A percentile compares a stretch with the other conserved stretches of the same genome.
phyloP scores from a whole-genome alignment of 2,113 vertebrate genomes.

The Atherinomorus stipes region DNA sequence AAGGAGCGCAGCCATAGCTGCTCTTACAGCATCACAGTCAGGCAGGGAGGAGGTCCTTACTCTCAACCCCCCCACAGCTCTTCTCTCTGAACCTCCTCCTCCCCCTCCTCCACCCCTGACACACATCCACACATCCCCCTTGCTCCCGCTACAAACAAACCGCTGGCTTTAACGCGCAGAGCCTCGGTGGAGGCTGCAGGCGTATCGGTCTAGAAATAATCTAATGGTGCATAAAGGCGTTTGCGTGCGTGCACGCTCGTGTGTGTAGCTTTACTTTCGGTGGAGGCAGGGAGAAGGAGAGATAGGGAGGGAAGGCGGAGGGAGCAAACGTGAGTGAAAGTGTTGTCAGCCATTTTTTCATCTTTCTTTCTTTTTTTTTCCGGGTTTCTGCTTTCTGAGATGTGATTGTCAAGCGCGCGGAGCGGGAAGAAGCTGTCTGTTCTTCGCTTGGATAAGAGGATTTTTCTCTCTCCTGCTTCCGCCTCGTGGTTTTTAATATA shows the following conservation, averaged over 20 bases:
- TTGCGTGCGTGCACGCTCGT: constrained; percentile 55
- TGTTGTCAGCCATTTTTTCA: constrained; percentile 96
- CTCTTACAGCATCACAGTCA: constrained; percentile 85
- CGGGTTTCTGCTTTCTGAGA: constrained; percentile 44
- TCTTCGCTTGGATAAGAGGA: constrained; percentile 40
- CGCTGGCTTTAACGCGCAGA: constrained; percentile 80
- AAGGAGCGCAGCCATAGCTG: constrained; percentile 71
- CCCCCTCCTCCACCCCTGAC: constrained; percentile 52
- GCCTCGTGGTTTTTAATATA: constrained; percentile 29
- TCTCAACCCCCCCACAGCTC: constrained; percentile 43
- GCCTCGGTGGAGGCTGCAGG: constrained; percentile 82
- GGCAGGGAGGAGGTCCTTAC: constrained; percentile 89
- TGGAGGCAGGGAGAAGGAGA: constrained; percentile 37
- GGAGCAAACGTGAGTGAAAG: constrained; percentile 86
- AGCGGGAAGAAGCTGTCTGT: constrained; percentile 19
- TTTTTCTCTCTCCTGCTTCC: not conserved
- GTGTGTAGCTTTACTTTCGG: constrained; percentile 82
- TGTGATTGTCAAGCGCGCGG: constrained; percentile 52
- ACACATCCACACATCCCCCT: constrained; percentile 57
- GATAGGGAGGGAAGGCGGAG: constrained; percentile 54
- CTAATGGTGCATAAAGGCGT: constrained; percentile 90
- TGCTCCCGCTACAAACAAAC: constrained; percentile 63
- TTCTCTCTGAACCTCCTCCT: not conserved
- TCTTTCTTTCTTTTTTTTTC: constrained; percentile 26
- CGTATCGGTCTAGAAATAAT: constrained; percentile 84